Evolutionary conservation across 2,888 invertebrate genomes (phyloP), one percentile per base, ranked within the genome.

Genomic region (Apodemia mormo): DNA sequence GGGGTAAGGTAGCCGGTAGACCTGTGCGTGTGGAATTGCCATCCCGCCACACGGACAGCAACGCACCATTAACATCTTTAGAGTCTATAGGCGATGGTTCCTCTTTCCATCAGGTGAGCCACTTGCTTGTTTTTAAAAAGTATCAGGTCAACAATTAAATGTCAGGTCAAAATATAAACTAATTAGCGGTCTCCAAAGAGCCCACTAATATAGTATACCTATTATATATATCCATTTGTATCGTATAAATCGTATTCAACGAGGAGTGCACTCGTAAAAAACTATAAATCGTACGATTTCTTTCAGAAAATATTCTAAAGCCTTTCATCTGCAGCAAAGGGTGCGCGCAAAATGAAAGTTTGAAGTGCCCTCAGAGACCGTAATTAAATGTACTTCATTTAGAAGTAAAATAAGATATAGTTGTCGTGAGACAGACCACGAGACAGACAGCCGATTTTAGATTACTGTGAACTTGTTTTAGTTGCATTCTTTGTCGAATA

Each of bases 371-470:
- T 73, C 71, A 30, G 69, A 65, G 70, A 72, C 70, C 72, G 69
- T 73, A 72, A 73, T 73, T 73, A 73, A 73, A 71, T 70, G 69
- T 69, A 67, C 70, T 70, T 72, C 70, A 69, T 73, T 73, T 66
- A 68, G 69, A 73, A 68, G 66, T 49, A 49, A 49, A 49, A 49
- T 14, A 49, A 49, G 49, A 14, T 49, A 14, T 14, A 49, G 12
- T 49, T 49, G 14, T 49, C 4, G 5, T 49, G 4, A 14, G 1
- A 49, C 49, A 43, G 43, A 43, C 43, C n/a, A n/a, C n/a, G n/a
- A n/a, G 6, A 5, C 40, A 3, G 40, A 2, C 1, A 4, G 1
- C 1, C 8, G 6, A 6, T 40, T 40, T 40, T 40, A 33, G 3
- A 33, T 33, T 33, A 33, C 3, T 33, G 33, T 33, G 33, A 33